Percentiles rank a stretch among this genome's conserved stretches.
These are phyloP conservation scores for Rhineura floridana DNA, from an alignment of 2,113 vertebrate species.

Conservation along the genomic window DNA sequence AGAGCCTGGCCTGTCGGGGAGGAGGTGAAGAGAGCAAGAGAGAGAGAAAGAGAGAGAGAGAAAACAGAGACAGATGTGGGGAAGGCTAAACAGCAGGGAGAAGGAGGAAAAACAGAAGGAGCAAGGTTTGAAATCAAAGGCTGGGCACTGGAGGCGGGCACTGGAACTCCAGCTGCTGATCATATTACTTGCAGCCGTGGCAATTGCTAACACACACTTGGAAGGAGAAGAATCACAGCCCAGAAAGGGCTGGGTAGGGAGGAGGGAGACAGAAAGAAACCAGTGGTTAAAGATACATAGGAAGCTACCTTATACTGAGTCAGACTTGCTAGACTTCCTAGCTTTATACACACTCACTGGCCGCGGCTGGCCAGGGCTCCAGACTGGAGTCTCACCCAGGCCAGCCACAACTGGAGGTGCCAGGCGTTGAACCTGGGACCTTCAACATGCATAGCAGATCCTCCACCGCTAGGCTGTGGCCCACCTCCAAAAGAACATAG, in stretches of 20 bases:
- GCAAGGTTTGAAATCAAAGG: constrained; percentile 52
- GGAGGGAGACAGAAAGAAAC: neutral
- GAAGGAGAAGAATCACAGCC: neutral
- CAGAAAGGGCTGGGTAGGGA: constrained; percentile 4
- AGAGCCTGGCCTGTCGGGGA: neutral
- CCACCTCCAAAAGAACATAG: too few species aligned
- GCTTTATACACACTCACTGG: too few species aligned
- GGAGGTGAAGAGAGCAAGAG: neutral
- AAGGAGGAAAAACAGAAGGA: constrained; percentile 23
- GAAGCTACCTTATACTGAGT: too few species aligned
- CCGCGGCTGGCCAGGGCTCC: too few species aligned
- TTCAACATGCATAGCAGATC: too few species aligned
- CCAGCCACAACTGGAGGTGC: too few species aligned
- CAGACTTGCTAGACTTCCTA: too few species aligned
- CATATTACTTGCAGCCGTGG: constrained; percentile 67
- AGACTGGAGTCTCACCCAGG: too few species aligned
- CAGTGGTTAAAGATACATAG: neutral
- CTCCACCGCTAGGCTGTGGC: too few species aligned
- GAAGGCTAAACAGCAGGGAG: neutral
- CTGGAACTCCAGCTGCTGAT: constrained; percentile 53
- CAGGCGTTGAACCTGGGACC: too few species aligned
- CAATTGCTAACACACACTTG: constrained; percentile 22
- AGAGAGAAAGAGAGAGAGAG: neutral
- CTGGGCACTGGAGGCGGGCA: constrained; percentile 55
- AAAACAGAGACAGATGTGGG: too few species aligned